Conservation (phyloP, 1,140 invertebrate genomes). For the Eueides isabella region DNA sequence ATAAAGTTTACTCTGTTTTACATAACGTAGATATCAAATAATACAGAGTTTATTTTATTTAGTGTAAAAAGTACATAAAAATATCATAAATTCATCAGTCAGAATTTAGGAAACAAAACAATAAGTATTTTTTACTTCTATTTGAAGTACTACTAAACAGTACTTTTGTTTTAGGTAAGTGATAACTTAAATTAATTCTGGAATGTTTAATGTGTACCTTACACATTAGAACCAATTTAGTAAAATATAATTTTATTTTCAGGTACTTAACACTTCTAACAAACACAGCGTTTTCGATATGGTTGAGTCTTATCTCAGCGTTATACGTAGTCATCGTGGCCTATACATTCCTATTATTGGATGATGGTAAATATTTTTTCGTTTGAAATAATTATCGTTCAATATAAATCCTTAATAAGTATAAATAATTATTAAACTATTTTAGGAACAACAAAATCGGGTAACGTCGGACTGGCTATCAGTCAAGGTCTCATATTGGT, state of each 20-base stretch:
- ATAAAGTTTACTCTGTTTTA: too few species aligned
- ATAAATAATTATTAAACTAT: not conserved
- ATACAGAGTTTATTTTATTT: too few species aligned
- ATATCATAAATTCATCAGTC: too few species aligned
- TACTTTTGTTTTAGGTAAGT: too few species aligned
- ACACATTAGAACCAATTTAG: not conserved
- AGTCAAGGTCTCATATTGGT: conserved; percentile 91
- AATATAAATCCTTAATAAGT: not conserved
- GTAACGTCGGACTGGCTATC: conserved; percentile 91
- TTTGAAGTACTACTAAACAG: too few species aligned
- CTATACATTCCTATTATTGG: conserved; percentile 87
- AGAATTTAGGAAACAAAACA: too few species aligned
- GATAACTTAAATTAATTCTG: too few species aligned
- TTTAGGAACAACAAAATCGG: conserved; percentile 77
- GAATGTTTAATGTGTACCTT: too few species aligned
- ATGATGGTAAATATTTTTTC: conserved; percentile 76
- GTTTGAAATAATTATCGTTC: not conserved
- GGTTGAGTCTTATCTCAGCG: conserved; percentile 89
- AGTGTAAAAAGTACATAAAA: too few species aligned
- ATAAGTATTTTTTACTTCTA: too few species aligned
- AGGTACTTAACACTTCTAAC: conserved; percentile 89
- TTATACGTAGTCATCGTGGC: conserved; percentile 86
- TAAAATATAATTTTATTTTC: conserved; percentile 32
- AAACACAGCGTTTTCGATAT: conserved; percentile 90
- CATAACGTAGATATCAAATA: too few species aligned